phyloP scores from a whole-genome alignment of 2,888 invertebrate species.

The Nemurella pictetii region DNA sequence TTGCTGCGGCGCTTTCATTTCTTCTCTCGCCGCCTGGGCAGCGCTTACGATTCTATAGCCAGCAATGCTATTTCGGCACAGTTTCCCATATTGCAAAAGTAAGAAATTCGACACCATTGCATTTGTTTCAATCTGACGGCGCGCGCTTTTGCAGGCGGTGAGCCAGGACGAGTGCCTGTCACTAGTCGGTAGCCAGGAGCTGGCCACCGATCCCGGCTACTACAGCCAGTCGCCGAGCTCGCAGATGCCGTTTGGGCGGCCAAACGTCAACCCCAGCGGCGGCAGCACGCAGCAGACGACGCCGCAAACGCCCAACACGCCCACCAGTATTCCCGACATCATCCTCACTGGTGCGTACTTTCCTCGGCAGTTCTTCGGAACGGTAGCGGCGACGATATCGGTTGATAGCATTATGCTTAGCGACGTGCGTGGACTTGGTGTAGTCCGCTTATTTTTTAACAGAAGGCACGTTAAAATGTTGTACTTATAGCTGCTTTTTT shows the following conservation, averaged over 20 bases:
- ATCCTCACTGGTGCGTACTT: constrained; percentile 75
- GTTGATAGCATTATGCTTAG: no score
- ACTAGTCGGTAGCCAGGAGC: constrained; percentile 55
- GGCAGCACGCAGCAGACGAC: constrained; percentile 50
- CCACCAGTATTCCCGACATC: constrained; percentile 79
- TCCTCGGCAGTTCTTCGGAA: neutral
- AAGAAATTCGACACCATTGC: neutral
- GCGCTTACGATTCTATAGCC: no score
- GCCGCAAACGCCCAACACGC: constrained; percentile 72
- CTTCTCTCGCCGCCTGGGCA: no score
- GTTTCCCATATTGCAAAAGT: no score
- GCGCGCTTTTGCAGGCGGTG: constrained; percentile 41
- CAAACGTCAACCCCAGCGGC: constrained; percentile 52
- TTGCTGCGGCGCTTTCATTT: no score
- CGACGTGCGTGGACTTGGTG: no score
- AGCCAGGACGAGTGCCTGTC: constrained; percentile 42
- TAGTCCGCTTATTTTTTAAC: no score
- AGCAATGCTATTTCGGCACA: no score
- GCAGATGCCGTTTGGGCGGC: constrained; percentile 55
- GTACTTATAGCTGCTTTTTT: no score
- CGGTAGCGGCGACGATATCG: neutral
- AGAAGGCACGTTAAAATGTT: no score
- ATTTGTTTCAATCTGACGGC: neutral
- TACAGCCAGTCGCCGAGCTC: constrained; percentile 61
- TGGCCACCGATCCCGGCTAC: constrained; percentile 60